Conservation (phyloP, 2,797 vertebrate genomes). For the Dermochelys coriacea region DNA sequence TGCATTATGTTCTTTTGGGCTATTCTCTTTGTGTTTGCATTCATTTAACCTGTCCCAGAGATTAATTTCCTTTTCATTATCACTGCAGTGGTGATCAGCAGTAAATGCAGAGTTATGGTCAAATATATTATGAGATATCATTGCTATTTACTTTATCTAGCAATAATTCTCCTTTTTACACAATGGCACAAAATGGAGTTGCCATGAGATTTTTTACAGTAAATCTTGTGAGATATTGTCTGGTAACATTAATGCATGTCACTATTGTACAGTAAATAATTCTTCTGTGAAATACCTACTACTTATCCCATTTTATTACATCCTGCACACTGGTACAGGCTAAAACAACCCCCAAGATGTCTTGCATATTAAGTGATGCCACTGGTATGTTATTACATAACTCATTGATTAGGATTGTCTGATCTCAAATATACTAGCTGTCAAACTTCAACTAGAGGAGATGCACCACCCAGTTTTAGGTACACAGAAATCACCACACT, state of each 20-base stretch:
- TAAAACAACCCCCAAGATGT: neutral
- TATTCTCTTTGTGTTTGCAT: neutral
- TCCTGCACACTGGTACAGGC: neutral
- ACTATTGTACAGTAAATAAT: conserved; percentile 48
- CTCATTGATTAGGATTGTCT: accelerated
- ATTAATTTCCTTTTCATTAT: conserved; percentile 75
- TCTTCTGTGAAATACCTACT: neutral
- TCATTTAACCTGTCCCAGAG: conserved; percentile 71
- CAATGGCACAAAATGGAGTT: conserved; percentile 8
- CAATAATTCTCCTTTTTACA: conserved; percentile 65
- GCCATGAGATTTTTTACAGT: conserved; percentile 36
- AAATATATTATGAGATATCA: conserved; percentile 69
- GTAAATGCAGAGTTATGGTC: conserved; percentile 74
- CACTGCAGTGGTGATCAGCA: conserved; percentile 65
- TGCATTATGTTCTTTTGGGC: neutral
- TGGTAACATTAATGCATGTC: conserved; percentile 58
- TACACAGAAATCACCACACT: accelerated
- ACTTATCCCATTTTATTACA: neutral
- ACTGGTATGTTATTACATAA: accelerated
- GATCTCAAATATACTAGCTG: accelerated
- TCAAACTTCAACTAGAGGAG: neutral
- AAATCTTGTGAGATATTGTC: conserved; percentile 69
- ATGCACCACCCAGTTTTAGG: accelerated
- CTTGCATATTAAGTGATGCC: accelerated
- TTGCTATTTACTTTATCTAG: conserved; percentile 65